Base-by-base conservation (phyloP, 2,888 invertebrate species). In the Microchrysa polita region DNA sequence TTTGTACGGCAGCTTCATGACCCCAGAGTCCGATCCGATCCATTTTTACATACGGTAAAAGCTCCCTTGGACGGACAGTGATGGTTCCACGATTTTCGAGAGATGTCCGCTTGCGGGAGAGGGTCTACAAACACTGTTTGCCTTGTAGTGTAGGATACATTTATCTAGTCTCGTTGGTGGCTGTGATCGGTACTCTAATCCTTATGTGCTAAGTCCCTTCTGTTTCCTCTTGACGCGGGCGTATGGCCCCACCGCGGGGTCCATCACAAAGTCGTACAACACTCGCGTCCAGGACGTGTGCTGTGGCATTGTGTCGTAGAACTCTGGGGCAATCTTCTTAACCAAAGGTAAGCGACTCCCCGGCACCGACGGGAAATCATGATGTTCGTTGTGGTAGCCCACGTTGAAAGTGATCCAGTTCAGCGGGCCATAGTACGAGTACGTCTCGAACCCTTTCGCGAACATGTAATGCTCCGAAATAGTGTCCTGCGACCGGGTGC, bases 391-490 rank as follows among this genome's bases (percentile, higher is more conserved):
- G 82, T 99, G 99, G 75, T 84, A 98, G 1, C 99, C 99, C 27
- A 99, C 99, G 84, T 99, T 99, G 85, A 98, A 99, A 0, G 98
- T 98, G 74, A 99, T 93, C 87, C 91, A 93, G 85, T 99, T 99
- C 16, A 99, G 87, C 0, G 95, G 93, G 0, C 99, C 99, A 83
- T 99, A 99, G 85, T 99, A 98, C 0, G 97, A 97, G 81, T 98
- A 98, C 0, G 98, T 99, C 85, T 99, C 98, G 81, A 90, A 96
- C 0, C 97, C 97, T 83, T 97, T 96, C 78, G 90, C 91, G 86
- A 98, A 99, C 95, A 98, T 97, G 84, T 99, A 99, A 86, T 99
- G 99, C 81, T 99, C 99, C 0, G 98, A 97, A 79, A 99, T 92
- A 99, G 84, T 99, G 99, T 0, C 98, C 99, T 52, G 99, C 98